Evolutionary conservation across 2,113 vertebrate genomes (phyloP), one percentile per base, ranked within the genome.

Genomic region (Crotalus horridus): DNA sequence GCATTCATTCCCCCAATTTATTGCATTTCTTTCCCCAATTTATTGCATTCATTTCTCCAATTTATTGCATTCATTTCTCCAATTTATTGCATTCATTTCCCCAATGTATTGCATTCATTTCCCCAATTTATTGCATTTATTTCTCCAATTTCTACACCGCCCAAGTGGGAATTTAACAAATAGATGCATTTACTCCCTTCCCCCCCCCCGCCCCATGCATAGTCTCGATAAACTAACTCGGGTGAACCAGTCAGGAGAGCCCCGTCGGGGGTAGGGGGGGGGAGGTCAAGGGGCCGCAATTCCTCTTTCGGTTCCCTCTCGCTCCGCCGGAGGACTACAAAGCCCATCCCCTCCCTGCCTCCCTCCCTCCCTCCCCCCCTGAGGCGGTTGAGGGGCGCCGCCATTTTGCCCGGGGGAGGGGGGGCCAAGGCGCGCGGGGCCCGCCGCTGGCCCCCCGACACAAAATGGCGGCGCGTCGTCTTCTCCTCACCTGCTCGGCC

Each of bases 401-500:
- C 86, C 48, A 53, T 51, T 88, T 53, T 88, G 86, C 46, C 24
- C 39, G 4, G 43, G 64, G 69, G 33, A 20, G 69, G 17, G 6
- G 48, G 55, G 11, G 48, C 17, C 17, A 3, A 20, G 11, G 9
- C 5, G 20, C 24, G 0, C 29, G 56, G 23, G 39, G 54, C 1
- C 43, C 4, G 56, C 89, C 56, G 23, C 39, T n/a, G 6, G 12
- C 6, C 11, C 23, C 15, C 59, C 8, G 88, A 1, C 33, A 89
- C 88, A 89, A 89, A 89, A 89, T 89, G 88, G 88, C 88, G 55
- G 21, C 17, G n/a, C 43, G 39, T 2, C 46, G n/a, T 46, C 11
- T 69, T 94, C 97, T 24, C 6, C 97, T 59, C 94, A 99, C 98
- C 98, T 98, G 98, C 51, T 96, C 97, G 0, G 96, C 96, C 87